Base-by-base conservation (phyloP, 2,113 vertebrate genomes). In the Cnemophilus loriae region DNA sequence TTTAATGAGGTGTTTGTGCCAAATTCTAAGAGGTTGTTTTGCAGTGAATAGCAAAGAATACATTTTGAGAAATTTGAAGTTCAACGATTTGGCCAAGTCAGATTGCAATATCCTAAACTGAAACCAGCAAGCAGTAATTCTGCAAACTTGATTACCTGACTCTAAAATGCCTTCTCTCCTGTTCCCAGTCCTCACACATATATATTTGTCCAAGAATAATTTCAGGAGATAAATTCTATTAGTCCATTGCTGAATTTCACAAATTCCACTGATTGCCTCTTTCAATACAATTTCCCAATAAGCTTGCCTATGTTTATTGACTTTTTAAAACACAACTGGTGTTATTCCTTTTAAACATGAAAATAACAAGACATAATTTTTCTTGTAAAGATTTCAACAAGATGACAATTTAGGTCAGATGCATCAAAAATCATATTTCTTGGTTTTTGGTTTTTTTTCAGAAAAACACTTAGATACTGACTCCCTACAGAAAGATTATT, bases 391-490 rank as follows among this genome's bases (percentile, higher is more conserved):
- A 70, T 70, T 80, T 60, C 28, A 86, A 49, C 10, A 84, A 23
- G 17, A 53, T 3, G 1, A 81, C 6, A 61, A 33, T 65, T 80
- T 49, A 81, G 27, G 42, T 70, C 52, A 70, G 22, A 77, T 15
- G 18, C 14, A 77, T 37, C 4, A 89, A 73, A 92, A 85, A 65
- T 30, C 2, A 1, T 20, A 73, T 52, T 88, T 77, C 21, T 50
- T 56, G 20, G 10, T 0, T n/a, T 59, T 47, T 32, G 9, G 3
- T 0, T 1, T 20, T 24, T 76, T 37, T 44, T 1, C 23, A 1
- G 1, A 6, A 73, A 61, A 78, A 50, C 1, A 35, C 9, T 44
- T 47, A 28, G 33, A 52, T 39, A 59, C 7, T 56, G 16, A 57
- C 11, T 87, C 32, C 53, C 8, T 69, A 35, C 2, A 67, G 28